Percentiles rank a stretch among this genome's conserved stretches.
Evolutionary conservation across 2,113 vertebrate species (phyloP).

Genomic region (Festucalex cinctus): DNA sequence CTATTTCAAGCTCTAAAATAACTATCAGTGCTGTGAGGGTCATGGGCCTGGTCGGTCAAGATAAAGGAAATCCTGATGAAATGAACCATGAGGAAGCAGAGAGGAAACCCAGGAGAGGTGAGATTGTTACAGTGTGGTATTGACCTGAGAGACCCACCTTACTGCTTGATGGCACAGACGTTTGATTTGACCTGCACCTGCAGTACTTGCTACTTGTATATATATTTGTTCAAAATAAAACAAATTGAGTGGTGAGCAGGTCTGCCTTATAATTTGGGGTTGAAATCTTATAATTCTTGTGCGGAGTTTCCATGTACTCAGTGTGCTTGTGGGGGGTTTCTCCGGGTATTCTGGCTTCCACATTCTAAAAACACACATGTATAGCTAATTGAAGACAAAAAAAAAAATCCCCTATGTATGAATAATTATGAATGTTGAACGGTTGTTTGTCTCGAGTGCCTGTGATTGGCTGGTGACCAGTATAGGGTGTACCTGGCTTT

Average conservation of each 20-base stretch:
- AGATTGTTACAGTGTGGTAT: slow-evolving; percentile 47
- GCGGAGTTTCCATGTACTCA: too few relatives aligned
- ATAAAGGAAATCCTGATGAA: slow-evolving; percentile 71
- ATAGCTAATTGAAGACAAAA: too few relatives aligned
- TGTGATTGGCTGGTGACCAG: too few relatives aligned
- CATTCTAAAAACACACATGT: too few relatives aligned
- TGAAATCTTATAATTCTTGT: background rate
- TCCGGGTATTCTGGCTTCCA: too few relatives aligned
- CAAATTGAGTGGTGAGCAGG: background rate
- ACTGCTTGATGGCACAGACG: slow-evolving; percentile 18
- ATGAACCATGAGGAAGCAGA: slow-evolving; percentile 60
- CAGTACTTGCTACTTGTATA: background rate
- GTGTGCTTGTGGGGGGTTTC: too few relatives aligned
- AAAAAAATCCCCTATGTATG: too few relatives aligned
- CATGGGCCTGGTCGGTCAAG: slow-evolving; percentile 69
- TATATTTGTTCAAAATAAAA: background rate
- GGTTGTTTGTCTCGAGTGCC: too few relatives aligned
- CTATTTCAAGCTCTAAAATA: slow-evolving; percentile 40
- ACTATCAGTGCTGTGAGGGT: slow-evolving; percentile 62
- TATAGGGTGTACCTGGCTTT: too few relatives aligned
- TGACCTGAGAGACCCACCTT: slow-evolving; percentile 56
- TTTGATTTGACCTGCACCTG: background rate
- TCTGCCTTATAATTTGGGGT: background rate
- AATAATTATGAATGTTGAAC: too few relatives aligned
- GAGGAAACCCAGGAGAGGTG: slow-evolving; percentile 55